Evolutionary conservation across 2,797 vertebrate species (phyloP).

Genomic region (Mus caroli): DNA sequence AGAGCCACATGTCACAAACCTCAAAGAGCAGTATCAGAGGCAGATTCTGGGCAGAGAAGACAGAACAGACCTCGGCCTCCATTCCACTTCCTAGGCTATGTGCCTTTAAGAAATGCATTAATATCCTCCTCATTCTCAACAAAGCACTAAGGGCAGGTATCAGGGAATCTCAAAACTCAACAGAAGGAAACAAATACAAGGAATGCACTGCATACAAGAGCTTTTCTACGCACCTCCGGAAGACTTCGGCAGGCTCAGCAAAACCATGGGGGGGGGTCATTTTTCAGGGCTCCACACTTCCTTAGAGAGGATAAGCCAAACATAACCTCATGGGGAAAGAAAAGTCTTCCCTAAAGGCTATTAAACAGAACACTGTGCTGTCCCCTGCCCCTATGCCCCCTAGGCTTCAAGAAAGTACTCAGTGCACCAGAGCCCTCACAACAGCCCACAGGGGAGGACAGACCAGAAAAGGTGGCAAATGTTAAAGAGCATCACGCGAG

Average conservation of each 20-base stretch:
- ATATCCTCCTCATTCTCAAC: not conserved
- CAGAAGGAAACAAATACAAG: not conserved
- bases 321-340: slow-evolving; percentile 21
- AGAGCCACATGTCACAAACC: not conserved
- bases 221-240: slow-evolving; percentile 15
- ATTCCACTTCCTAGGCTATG: not conserved
- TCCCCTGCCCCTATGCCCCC: not conserved
- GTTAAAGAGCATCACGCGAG: slow-evolving; percentile 59
- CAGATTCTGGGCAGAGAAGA: not conserved
- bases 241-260: not conserved
- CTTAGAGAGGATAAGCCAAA: slow-evolving; percentile 30
- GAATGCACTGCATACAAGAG: not conserved
- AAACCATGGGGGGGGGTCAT: not conserved
- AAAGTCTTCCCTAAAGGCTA: not conserved
- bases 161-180: not conserved
- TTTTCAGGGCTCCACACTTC: slow-evolving; percentile 1
- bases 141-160: not conserved
- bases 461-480: slow-evolving; percentile 47
- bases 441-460: too few relatives aligned
- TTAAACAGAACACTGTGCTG: not conserved
- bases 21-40: slow-evolving; percentile 14
- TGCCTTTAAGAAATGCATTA: not conserved
- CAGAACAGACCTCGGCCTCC: not conserved
- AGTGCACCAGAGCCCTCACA: not conserved
- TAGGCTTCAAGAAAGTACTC: not conserved